Evolutionary conservation across 2,888 invertebrate genomes (phyloP), one percentile per base, ranked within the genome.

Genomic region (Liopterus haemorrhoidalis): DNA sequence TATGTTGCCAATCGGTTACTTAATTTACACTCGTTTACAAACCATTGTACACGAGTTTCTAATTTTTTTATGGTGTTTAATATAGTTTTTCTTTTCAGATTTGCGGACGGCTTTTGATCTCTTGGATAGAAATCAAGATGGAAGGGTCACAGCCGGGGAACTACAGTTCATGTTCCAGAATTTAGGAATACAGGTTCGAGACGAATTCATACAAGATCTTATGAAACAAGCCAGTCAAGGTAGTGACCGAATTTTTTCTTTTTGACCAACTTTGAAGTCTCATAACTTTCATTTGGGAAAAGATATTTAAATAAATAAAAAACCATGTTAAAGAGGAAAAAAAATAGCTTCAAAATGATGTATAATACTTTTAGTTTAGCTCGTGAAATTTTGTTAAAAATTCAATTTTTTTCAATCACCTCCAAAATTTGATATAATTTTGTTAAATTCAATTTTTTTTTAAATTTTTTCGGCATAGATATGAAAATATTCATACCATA

Each of bases 161-260:
- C 69, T 87, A 59, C 84, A 85, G 68, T 79, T 79, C 63, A 87
- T 87, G 86, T 71, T 86, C 55, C 76, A 78, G 54, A 84, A 82
- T 67, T 73, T 86, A 55, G 85, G 85, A 58, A 85, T 87, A 56
- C 76, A 81, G 60, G 77, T 85, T 59, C 75, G 77, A 59, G 84
- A 85, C 60, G 82, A 83, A 62, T 76, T 81, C 59, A 79, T 85
- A 51, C 75, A 79, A 50, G 81, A 83, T 60, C 75, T 87, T 57
- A 79, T 86, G 61, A 79, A 79, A 60, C 81, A 80, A 60, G 84
- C 84, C 47, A 83, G 83, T 67, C 79, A 79, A 70, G n/a, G n/a
- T n/a, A n/a, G n/a, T n/a, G n/a, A n/a, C 78, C 77, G 66, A 81
- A 81, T 81, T n/a, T n/a, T n/a, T n/a, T n/a, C n/a, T n/a, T n/a